Evolutionary conservation across 2,797 vertebrate genomes (phyloP).

Genomic region (Megaceryle alcyon): DNA sequence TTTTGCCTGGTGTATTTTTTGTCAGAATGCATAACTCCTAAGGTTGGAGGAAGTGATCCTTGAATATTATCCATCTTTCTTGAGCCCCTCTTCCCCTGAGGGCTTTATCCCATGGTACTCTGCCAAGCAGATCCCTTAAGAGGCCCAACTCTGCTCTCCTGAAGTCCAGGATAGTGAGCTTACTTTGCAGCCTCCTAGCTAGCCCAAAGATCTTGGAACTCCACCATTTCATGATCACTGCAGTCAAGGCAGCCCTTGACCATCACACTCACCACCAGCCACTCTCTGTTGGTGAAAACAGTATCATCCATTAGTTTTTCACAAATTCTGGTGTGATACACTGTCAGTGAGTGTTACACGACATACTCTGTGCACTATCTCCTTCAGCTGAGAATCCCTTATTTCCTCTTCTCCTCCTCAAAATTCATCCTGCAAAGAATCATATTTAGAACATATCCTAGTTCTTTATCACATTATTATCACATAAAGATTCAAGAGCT

Average conservation of each 20-base stretch:
- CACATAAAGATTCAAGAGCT: not conserved
- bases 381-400: not conserved
- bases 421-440: not conserved
- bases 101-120: not conserved
- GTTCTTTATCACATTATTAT: not conserved
- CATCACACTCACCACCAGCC: not conserved
- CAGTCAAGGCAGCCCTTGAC: not conserved
- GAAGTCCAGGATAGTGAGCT: not conserved
- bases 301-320: not conserved
- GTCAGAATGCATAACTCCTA: too few species aligned
- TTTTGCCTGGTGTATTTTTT: not conserved
- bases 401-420: not conserved
- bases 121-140: not conserved
- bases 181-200: fast-evolving
- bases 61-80: not conserved
- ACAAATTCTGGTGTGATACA: not conserved
- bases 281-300: too few species aligned
- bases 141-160: not conserved
- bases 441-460: not conserved
- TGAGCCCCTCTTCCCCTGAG: too few species aligned
- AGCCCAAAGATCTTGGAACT: not conserved
- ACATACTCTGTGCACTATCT: not conserved
- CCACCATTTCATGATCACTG: not conserved
- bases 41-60: not conserved
- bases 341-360: not conserved